Conservation (phyloP, 2,797 vertebrate species). For the Furcifer pardalis region DNA sequence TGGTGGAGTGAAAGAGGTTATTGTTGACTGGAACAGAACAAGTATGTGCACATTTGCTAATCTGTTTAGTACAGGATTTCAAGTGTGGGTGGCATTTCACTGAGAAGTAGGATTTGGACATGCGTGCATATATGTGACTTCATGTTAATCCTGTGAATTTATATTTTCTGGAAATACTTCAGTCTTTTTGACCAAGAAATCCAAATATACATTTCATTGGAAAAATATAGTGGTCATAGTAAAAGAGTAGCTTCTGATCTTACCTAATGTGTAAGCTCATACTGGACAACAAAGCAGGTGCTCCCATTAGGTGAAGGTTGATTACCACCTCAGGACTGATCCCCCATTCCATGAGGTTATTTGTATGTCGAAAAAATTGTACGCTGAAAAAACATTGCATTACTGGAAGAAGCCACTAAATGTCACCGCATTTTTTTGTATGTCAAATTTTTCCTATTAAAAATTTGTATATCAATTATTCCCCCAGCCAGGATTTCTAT, state of each 20-base stretch:
- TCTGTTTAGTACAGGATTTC: conserved; percentile 71
- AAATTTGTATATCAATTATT: too few relatives aligned
- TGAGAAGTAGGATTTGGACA: conserved; percentile 43
- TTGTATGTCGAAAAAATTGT: too few relatives aligned
- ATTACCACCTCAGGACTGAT: too few relatives aligned
- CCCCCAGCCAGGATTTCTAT: too few relatives aligned
- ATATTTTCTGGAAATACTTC: conserved; percentile 48
- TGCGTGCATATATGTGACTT: neutral
- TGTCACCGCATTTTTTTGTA: too few relatives aligned
- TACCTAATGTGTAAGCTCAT: neutral
- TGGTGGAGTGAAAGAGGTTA: conserved; percentile 86
- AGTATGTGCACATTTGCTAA: conserved; percentile 64
- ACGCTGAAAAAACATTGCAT: too few relatives aligned
- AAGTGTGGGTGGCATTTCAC: conserved; percentile 68
- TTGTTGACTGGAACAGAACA: conserved; percentile 80
- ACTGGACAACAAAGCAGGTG: neutral
- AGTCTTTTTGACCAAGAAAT: conserved; percentile 33
- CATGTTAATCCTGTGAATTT: neutral
- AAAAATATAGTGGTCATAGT: neutral
- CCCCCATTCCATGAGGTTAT: too few relatives aligned
- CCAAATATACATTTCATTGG: neutral
- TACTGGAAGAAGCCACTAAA: too few relatives aligned
- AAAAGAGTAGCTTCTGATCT: neutral
- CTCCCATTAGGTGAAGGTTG: too few relatives aligned
- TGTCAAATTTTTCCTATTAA: too few relatives aligned